Percentiles rank a stretch among this genome's conserved stretches.
Conservation (phyloP, 2,113 vertebrate species). For the Cyrtonyx montezumae region DNA sequence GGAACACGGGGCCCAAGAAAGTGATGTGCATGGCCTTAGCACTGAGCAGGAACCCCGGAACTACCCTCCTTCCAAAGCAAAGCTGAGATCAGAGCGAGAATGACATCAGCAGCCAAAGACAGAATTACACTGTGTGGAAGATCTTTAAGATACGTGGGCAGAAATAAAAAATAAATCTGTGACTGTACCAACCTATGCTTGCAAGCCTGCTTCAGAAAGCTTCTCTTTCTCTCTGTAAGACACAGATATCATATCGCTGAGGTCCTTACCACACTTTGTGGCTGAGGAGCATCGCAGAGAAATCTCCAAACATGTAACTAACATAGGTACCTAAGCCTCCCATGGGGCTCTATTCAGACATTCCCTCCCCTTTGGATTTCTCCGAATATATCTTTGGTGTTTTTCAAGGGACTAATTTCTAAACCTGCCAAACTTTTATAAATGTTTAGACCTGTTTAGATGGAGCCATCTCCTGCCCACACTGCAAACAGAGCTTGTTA, state of each 20-base stretch:
- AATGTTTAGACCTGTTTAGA: slow-evolving; percentile 11
- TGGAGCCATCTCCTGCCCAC: slow-evolving; percentile 13
- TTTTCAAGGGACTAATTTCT: slow-evolving; percentile 21
- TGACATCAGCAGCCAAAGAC: not conserved
- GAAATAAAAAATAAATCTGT: not conserved
- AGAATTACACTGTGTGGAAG: not conserved
- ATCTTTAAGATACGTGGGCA: not conserved
- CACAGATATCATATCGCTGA: not conserved
- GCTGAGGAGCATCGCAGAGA: not conserved
- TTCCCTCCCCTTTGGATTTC: not conserved
- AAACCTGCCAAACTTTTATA: slow-evolving; percentile 18
- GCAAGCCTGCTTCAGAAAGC: not conserved
- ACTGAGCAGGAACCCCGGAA: not conserved
- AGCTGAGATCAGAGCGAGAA: not conserved
- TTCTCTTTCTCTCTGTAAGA: not conserved
- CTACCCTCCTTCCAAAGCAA: not conserved
- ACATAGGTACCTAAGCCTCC: not conserved
- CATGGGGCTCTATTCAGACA: not conserved
- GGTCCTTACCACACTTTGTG: slow-evolving; percentile 1
- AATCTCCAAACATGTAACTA: not conserved
- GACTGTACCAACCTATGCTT: not conserved
- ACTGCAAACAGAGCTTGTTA: slow-evolving; percentile 4
- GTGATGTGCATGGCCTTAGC: not conserved
- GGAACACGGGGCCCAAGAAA: not conserved
- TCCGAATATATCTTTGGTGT: not conserved